Evolutionary conservation across 1,140 invertebrate species (phyloP), one percentile per base, ranked within the genome.

Genomic region (Pseudobourletiella spinata): DNA sequence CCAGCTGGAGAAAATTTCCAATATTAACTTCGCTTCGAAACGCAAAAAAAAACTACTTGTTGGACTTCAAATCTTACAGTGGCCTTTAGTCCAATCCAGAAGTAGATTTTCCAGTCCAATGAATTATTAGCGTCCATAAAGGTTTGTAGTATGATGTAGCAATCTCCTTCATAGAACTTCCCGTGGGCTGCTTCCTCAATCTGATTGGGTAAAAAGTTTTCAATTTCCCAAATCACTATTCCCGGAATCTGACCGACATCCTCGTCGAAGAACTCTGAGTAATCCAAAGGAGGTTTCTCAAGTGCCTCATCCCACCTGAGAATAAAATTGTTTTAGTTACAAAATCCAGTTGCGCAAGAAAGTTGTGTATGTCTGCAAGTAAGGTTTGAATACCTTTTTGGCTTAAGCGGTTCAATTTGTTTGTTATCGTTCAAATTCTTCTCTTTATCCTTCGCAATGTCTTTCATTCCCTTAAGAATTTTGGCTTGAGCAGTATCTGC

Each of bases 101-200:
- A 99, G 78, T 88, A 98, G 71, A 99, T 99, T 71, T 93, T 84
- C 91, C 95, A 98, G 56, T 83, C 81, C 0, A 98, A 77, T 46
- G 89, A 88, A 69, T 86, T 84, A 32, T 94, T 86, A 11, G 54
- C 76, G 74, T 98, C 94, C 35, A 88, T 76, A 35, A 78, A 83
- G 0, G 96, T 99, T 76, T 96, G 93, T 46, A 99, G 76, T 57
- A 99, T 82, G 69, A 99, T 98, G 73, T 99, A 99, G 77, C 95
- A 99, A 76, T 99, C 97, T 16, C 91, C 96, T 78, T 98, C 94
- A 74, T 98, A 99, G 77, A 99, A 99, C 77, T 98, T 97, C 6
- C 97, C 96, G 78, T 96, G 87, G 0, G 90, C 84, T 14, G 87
- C 88, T 81, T 91, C 84, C 61, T 91, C 88, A 60, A 98, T 74